A percentile compares a stretch with the other conserved stretches of the same genome.
phyloP scores from a whole-genome alignment of 2,113 vertebrate genomes.

The Chaenocephalus aceratus region DNA sequence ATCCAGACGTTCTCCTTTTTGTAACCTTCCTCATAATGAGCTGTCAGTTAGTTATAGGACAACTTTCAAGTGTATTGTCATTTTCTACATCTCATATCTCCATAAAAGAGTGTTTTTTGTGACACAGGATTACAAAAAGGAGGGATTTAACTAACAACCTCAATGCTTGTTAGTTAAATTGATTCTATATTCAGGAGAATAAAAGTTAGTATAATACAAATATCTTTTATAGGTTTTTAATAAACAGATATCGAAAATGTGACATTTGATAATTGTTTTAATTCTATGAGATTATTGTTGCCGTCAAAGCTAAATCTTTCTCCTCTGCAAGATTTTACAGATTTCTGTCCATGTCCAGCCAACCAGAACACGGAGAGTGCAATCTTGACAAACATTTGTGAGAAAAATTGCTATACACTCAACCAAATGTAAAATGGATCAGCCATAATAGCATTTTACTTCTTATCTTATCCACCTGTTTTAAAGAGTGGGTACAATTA shows the following conservation, averaged over 20 bases:
- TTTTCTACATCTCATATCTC: background rate
- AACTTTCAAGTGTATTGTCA: background rate
- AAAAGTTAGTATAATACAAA: background rate
- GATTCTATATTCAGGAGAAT: background rate
- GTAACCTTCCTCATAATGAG: background rate
- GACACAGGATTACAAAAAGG: background rate
- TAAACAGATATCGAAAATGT: background rate
- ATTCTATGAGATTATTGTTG: background rate
- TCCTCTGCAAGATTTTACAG: background rate
- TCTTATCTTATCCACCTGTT: slow-evolving; percentile 35
- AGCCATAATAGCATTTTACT: slow-evolving; percentile 19
- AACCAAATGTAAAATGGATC: slow-evolving; percentile 33
- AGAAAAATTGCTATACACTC: slow-evolving; percentile 13
- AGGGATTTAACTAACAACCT: background rate
- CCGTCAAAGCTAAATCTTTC: background rate
- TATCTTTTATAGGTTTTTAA: background rate
- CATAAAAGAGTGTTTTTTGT: background rate
- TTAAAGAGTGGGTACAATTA: slow-evolving; percentile 23
- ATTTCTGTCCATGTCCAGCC: slow-evolving; percentile 3
- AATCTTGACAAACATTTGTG: background rate
- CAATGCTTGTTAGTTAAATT: background rate
- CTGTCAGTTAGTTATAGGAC: background rate
- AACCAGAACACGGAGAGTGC: slow-evolving; percentile 9
- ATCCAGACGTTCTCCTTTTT: background rate
- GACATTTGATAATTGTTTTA: slow-evolving; percentile 10